A percentile compares a stretch with the other conserved stretches of the same genome.
These are phyloP conservation scores for Psittacula cyanocephala DNA, from an alignment of 2,113 vertebrate species.

Conservation along the genomic window DNA sequence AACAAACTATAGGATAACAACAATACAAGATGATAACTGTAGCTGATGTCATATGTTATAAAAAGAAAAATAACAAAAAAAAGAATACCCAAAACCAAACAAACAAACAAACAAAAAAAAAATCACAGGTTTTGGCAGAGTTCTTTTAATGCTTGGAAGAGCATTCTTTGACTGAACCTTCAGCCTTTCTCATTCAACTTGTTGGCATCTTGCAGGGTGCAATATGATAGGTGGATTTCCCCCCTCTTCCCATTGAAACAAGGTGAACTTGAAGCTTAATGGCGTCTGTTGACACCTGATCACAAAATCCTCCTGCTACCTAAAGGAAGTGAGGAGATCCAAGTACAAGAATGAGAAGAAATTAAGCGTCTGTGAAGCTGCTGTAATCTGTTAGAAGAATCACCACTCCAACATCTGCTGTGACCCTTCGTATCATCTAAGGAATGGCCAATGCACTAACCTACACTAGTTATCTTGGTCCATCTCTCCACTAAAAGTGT, in stretches of 20 bases:
- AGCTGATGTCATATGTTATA: neutral
- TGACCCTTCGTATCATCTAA: neutral
- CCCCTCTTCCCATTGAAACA: neutral
- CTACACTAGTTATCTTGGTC: neutral
- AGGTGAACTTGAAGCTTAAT: neutral
- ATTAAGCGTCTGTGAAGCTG: neutral
- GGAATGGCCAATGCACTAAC: rapidly evolving
- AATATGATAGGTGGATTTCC: neutral
- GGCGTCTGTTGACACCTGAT: neutral
- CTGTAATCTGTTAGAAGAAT: neutral
- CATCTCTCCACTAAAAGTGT: neutral
- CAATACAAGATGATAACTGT: neutral
- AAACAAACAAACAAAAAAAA: neutral
- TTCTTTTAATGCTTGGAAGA: neutral
- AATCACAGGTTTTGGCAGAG: neutral
- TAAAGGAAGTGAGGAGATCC: neutral
- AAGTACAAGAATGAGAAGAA: rapidly evolving
- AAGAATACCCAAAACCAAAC: neutral
- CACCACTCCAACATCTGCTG: neutral
- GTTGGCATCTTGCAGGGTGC: neutral
- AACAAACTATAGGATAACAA: neutral
- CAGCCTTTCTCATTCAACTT: neutral
- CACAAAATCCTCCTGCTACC: neutral
- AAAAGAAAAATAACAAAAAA: neutral
- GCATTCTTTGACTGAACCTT: neutral